Conservation (phyloP, 2,113 vertebrate genomes). For the Chitala chitala region DNA sequence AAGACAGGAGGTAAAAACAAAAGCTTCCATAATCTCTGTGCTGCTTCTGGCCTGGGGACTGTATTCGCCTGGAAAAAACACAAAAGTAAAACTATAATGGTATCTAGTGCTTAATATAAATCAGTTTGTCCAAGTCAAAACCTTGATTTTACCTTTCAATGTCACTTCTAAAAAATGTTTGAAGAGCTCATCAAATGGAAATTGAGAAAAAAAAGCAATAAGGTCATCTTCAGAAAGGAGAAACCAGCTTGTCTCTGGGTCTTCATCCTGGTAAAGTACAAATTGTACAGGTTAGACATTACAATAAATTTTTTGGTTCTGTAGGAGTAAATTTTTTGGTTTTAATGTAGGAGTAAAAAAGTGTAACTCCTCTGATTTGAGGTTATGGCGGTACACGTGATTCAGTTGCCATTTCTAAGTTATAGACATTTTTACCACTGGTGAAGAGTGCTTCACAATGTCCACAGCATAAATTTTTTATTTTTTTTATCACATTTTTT, state of each 20-base stretch:
- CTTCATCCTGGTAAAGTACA: constrained; percentile 74
- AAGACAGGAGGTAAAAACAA: constrained; percentile 87
- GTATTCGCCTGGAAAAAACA: constrained; percentile 67
- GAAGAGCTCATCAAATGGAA: constrained; percentile 91
- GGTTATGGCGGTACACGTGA: no score
- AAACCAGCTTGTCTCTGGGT: constrained; percentile 88
- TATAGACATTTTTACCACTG: no score
- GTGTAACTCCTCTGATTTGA: no score
- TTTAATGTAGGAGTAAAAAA: no score
- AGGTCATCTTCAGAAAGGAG: constrained; percentile 90
- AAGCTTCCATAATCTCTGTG: constrained; percentile 94
- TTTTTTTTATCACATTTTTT: no score
- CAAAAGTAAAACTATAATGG: not conserved
- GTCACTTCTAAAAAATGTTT: constrained; percentile 86
- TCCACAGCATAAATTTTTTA: no score
- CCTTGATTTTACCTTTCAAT: constrained; percentile 64
- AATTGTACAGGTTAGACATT: not conserved
- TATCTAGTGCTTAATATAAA: not conserved
- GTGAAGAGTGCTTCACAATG: no score
- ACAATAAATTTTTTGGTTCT: no score
- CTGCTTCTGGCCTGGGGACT: constrained; percentile 79
- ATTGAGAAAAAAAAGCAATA: constrained; percentile 82
- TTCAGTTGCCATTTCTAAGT: no score
- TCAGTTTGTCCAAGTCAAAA: not conserved
- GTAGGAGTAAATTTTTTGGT: no score